Percentiles rank a stretch among this genome's conserved stretches.
Evolutionary conservation across 2,888 invertebrate genomes (phyloP).

Genomic region (Dicyrtoma fusca): DNA sequence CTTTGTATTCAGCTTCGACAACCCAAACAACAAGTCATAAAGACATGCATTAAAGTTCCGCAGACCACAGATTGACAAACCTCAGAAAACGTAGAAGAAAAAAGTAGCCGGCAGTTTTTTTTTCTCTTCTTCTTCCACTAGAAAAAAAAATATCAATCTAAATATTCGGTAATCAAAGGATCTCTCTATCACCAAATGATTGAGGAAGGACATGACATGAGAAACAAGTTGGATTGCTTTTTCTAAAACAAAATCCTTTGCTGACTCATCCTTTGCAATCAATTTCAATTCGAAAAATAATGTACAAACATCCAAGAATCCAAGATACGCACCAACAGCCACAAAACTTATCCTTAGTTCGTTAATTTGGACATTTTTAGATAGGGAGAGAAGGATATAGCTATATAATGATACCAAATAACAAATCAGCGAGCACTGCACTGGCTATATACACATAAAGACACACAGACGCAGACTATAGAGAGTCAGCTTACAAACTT

Average conservation of each 20-base stretch:
- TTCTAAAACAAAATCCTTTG: neutral
- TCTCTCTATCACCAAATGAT: conserved; percentile 34
- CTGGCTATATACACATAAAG: no score
- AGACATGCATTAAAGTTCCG: neutral
- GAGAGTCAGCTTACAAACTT: no score
- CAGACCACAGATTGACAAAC: neutral
- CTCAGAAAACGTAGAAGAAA: neutral
- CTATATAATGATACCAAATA: no score
- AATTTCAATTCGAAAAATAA: neutral
- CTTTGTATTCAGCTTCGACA: conserved; percentile 8
- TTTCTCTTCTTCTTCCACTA: no score
- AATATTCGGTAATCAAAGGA: conserved; percentile 33
- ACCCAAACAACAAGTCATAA: neutral
- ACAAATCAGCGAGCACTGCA: no score
- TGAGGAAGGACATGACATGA: conserved; percentile 34
- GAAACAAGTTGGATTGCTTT: conserved; percentile 23
- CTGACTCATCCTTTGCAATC: conserved; percentile 24
- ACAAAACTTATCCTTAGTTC: no score
- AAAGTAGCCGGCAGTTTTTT: conserved; percentile 11
- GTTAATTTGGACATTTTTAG: no score
- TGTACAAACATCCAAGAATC: no score
- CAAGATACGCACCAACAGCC: no score
- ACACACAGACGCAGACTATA: no score
- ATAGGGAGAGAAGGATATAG: no score
- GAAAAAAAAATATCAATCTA: conserved; percentile 13